Evolutionary conservation across 2,888 invertebrate species (phyloP).

Genomic region (Acronicta aceris): DNA sequence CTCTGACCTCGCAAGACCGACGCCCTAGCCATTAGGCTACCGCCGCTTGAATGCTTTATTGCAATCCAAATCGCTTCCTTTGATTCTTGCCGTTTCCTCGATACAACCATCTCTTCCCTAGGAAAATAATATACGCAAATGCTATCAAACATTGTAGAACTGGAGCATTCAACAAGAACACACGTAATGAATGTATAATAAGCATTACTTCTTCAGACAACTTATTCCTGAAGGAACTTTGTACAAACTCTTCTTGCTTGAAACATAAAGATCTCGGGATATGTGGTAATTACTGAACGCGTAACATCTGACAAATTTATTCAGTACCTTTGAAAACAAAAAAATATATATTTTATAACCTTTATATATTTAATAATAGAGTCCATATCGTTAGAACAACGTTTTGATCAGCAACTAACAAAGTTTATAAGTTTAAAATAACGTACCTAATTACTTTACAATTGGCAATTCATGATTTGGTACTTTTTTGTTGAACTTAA

Average conservation of each 20-base stretch:
- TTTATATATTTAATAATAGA: constrained; percentile 5
- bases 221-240: constrained; percentile 59
- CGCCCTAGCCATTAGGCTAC: no score
- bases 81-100: no score
- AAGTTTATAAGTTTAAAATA: constrained; percentile 11
- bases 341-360: background rate
- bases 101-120: background rate
- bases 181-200: constrained; percentile 43
- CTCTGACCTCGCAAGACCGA: no score
- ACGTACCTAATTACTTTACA: constrained; percentile 37
- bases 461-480: no score
- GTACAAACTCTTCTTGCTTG: constrained; percentile 60
- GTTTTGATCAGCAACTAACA: background rate
- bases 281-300: constrained; percentile 62
- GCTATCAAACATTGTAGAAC: constrained; percentile 8
- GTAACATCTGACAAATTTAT: constrained; percentile 19
- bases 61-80: no score
- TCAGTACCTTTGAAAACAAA: background rate
- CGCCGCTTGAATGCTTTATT: no score
- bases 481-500: no score
- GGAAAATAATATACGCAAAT: constrained; percentile 25
- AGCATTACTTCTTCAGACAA: constrained; percentile 48
- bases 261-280: constrained; percentile 59
- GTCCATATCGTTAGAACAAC: background rate
- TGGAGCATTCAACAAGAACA: constrained; percentile 24